Base-by-base conservation (phyloP, 2,797 vertebrate genomes). In the Spheniscus humboldti region DNA sequence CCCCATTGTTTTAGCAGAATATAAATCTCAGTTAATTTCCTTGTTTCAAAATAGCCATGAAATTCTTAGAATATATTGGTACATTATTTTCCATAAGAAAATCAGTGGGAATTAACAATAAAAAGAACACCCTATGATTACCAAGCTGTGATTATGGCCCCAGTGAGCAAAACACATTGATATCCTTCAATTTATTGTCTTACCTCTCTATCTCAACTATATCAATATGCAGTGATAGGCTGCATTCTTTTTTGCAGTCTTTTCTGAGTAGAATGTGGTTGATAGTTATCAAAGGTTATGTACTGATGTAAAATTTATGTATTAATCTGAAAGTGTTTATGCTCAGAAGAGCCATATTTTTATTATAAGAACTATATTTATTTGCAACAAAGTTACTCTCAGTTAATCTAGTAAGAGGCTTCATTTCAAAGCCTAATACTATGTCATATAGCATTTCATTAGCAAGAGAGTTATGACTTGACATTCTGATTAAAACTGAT, bases 401-500 rank as follows among this genome's bases (percentile, higher is more conserved):
- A 53, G 60, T 74, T 84, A 92, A 88, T 69, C 89, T 68, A 77
- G 68, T 39, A 88, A 82, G 28, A 37, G 20, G 47, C n/a, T 53
- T 85, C 0, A 3, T 88, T 86, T 86, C 78, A 55, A 80, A 86
- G 80, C 18, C 13, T 59, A 82, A 73, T 79, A 68, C 13, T 68
- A 5, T 43, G 37, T 50, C 66, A 90, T 47, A 57, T 0, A 77
- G 24, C 50, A 92, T 88, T 96, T 89, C 82, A 92, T 86, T 81
- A 92, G 72, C 27, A 62, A 56, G 68, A 75, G 19, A 86, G 39
- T 72, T 88, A 80, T 47, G 35, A 88, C 90, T 16, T 71, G 86
- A 59, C 60, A 85, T 68, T 75, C 48, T 93, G 67, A 96, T 93
- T 83, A 96, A 94, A 94, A 87, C 35, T 56, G 71, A 92, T 75